A percentile compares a stretch with the other conserved stretches of the same genome.
phyloP scores from a whole-genome alignment of 2,113 vertebrate genomes.

The Suricata suricatta region DNA sequence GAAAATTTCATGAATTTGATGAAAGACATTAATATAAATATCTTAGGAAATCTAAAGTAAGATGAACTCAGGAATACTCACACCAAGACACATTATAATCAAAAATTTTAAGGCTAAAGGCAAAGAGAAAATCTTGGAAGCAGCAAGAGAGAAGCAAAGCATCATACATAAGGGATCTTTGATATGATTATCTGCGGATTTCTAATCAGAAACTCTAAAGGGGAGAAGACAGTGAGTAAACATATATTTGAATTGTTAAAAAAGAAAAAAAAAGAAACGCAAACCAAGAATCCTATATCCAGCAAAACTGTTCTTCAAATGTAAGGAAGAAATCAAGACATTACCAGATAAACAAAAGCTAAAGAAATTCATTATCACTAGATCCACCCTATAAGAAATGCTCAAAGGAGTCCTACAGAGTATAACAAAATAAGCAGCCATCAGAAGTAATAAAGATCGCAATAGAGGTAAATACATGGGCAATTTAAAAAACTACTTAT shows the following conservation, averaged over 20 bases:
- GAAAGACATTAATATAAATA: not conserved
- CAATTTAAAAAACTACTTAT: not conserved
- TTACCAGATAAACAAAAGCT: not conserved
- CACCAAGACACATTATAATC: not conserved
- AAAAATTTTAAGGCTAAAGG: not conserved
- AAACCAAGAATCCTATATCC: not conserved
- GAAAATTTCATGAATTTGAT: not conserved
- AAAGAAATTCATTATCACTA: not conserved
- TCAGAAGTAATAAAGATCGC: not conserved
- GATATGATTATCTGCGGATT: not conserved
- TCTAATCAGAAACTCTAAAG: not conserved
- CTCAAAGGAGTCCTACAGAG: not conserved
- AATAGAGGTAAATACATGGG: not conserved
- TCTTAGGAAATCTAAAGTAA: not conserved
- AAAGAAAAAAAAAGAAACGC: not conserved
- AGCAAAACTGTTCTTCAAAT: not conserved
- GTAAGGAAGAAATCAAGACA: not conserved
- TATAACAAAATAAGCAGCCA: not conserved
- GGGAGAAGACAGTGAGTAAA: not conserved
- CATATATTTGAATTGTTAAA: not conserved
- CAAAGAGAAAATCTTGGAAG: not conserved
- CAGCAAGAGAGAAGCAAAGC: not conserved
- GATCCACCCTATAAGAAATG: not conserved
- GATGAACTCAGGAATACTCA: not conserved
- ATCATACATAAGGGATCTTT: not conserved